Conservation (phyloP, 2,113 vertebrate genomes). For the Maccullochella peelii region DNA sequence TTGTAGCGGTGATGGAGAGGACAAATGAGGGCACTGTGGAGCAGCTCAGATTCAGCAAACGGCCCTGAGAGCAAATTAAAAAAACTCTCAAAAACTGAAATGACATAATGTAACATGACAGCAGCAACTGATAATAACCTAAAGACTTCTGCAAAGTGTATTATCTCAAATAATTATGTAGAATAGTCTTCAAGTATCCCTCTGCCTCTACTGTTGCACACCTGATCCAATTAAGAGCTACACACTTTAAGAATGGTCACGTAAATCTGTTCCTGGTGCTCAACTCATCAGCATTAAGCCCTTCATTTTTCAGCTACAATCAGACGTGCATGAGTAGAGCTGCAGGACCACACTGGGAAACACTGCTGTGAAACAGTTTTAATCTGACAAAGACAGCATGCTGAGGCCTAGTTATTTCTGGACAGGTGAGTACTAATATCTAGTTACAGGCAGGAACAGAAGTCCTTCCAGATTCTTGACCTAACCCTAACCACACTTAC, state of each 20-base stretch:
- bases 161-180: slow-evolving; percentile 1
- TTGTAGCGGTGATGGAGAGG: slow-evolving; percentile 94
- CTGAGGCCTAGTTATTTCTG: not conserved
- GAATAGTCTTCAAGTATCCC: not conserved
- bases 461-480: too few species aligned
- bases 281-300: not conserved
- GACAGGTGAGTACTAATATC: not conserved
- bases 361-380: not conserved
- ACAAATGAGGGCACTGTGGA: slow-evolving; percentile 96
- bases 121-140: not conserved
- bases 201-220: slow-evolving; percentile 7
- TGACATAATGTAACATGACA: not conserved
- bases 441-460: not conserved
- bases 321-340: not conserved
- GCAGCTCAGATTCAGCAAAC: slow-evolving; percentile 94
- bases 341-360: not conserved
- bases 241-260: not conserved
- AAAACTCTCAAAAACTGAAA: not conserved
- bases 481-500: too few species aligned
- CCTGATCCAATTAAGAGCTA: not conserved
- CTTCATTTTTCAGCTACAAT: not conserved
- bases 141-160: not conserved
- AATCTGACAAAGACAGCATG: not conserved
- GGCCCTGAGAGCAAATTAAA: slow-evolving; percentile 84
- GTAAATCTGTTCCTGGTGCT: slow-evolving; percentile 2